Percentiles rank a stretch among this genome's conserved stretches.
phyloP scores from a whole-genome alignment of 2,113 vertebrate genomes.

The rabbit (Oryctolagus cuniculus) region mOryCun1.1 NC_091442.1:19063501-19064000 shows the following conservation, averaged over 20 bases:
- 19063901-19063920: not conserved
- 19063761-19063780: not conserved
- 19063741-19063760: not conserved
- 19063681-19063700: not conserved
- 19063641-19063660: not conserved
- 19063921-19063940: not conserved
- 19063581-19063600: not conserved
- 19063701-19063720: not conserved
- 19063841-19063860: not conserved
- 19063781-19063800: not conserved
- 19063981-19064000: not conserved
- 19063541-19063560: fast-evolving
- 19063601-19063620: not conserved
- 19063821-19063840: not conserved
- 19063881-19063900: not conserved
- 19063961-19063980: not conserved
- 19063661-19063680: not conserved
- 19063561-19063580: not conserved
- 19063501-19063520: not conserved
- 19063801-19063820: not conserved
- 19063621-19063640: not conserved
- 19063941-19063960: not conserved
- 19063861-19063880: fast-evolving
- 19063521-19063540: not conserved
- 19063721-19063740: not conserved